phyloP scores from a whole-genome alignment of 2,113 vertebrate genomes.

The Cricetomys ansorgei region DNA sequence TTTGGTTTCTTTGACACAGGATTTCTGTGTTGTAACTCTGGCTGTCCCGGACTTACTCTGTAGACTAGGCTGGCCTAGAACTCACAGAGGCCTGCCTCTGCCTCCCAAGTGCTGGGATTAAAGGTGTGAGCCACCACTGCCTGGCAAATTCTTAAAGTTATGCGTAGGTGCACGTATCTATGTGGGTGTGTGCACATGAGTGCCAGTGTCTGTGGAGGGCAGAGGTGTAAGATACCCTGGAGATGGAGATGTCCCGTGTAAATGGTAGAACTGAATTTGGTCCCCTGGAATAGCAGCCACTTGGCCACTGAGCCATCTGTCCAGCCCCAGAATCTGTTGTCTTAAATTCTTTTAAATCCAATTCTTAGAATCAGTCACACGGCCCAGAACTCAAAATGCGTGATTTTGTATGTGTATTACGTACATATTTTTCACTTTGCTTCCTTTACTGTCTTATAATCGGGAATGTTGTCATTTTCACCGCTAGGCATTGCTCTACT shows the following conservation, averaged over 20 bases:
- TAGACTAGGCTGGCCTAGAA: no score
- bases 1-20: no score
- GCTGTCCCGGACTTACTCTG: no score
- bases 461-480: background rate
- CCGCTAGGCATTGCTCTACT: background rate
- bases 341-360: background rate
- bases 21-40: no score
- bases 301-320: background rate
- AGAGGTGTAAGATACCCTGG: background rate
- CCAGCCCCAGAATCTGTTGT: background rate
- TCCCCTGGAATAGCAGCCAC: background rate
- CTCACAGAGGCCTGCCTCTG: no score
- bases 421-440: background rate
- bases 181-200: background rate
- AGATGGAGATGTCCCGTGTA: background rate
- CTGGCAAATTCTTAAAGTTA: background rate
- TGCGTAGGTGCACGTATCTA: background rate
- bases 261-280: background rate
- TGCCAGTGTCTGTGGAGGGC: background rate
- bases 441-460: background rate
- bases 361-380: slow-evolving; percentile 22
- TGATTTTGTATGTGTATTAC: background rate
- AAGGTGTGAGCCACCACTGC: no score
- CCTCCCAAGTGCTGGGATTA: no score
- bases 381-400: slow-evolving; percentile 23